phyloP scores from a whole-genome alignment of 2,797 vertebrate species.

The Vultur gryphus region DNA sequence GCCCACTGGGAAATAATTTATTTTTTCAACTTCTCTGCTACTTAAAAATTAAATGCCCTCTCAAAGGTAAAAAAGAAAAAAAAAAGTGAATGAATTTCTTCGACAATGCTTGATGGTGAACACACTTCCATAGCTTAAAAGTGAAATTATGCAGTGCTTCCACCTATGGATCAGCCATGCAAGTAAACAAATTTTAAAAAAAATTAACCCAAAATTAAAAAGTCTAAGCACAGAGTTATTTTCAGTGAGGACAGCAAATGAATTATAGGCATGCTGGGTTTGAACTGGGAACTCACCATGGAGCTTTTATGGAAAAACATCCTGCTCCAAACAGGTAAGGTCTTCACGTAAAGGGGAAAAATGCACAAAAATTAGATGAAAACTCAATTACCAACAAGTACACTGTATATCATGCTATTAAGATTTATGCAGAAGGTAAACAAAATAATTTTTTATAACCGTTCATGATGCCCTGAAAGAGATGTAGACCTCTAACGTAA shows the following conservation, averaged over 20 bases:
- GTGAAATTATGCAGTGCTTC: slow-evolving; percentile 50
- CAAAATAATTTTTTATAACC: background rate
- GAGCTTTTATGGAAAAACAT: slow-evolving; percentile 99
- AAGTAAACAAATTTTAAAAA: slow-evolving; percentile 52
- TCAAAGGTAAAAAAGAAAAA: background rate
- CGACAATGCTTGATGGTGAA: slow-evolving; percentile 39
- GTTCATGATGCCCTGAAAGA: background rate
- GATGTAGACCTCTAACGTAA: background rate
- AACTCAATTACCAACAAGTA: slow-evolving; percentile 84
- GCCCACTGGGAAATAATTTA: background rate
- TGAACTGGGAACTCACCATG: slow-evolving; percentile 94
- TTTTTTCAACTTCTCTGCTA: slow-evolving; percentile 2
- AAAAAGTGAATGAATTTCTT: background rate
- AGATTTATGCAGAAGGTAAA: slow-evolving; percentile 29
- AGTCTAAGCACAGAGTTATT: slow-evolving; percentile 38
- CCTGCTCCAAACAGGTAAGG: slow-evolving; percentile 99
- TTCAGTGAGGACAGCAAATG: slow-evolving; percentile 71
- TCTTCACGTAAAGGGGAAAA: slow-evolving; percentile 86
- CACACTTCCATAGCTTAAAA: slow-evolving; percentile 15
- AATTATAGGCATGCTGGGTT: slow-evolving; percentile 87
- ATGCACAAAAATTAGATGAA: slow-evolving; percentile 90
- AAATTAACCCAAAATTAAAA: slow-evolving; percentile 6
- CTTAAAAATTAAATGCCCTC: slow-evolving; percentile 19
- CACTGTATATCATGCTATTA: slow-evolving; percentile 60
- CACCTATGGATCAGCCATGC: slow-evolving; percentile 70